Conservation (phyloP, 2,113 vertebrate genomes). For the Castor canadensis region DNA sequence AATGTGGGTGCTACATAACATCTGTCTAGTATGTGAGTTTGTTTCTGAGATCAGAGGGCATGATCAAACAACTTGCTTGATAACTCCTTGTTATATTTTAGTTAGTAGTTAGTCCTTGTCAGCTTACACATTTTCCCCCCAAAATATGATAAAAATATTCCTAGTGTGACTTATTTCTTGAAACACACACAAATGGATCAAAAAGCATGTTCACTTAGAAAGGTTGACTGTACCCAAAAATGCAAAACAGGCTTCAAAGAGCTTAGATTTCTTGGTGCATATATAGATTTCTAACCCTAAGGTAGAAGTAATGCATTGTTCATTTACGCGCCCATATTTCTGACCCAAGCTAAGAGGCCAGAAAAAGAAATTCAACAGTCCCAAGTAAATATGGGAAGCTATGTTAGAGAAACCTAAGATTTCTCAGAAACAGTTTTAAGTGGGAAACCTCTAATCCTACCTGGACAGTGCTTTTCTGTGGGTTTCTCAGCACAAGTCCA, state of each 20-base stretch:
- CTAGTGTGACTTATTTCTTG: conserved; percentile 47
- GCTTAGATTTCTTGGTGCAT: not conserved
- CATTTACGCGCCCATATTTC: conserved; percentile 8
- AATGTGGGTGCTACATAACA: not conserved
- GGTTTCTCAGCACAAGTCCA: conserved; percentile 70
- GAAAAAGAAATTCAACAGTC: conserved; percentile 65
- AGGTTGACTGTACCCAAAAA: conserved; percentile 50
- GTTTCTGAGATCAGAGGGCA: conserved; percentile 3
- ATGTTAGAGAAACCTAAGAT: conserved; percentile 37
- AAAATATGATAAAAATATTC: conserved; percentile 25
- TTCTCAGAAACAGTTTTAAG: conserved; percentile 60
- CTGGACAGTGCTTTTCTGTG: conserved; percentile 48
- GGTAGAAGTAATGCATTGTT: conserved; percentile 1
- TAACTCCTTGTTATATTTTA: too few species aligned
- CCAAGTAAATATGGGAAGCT: conserved; percentile 69
- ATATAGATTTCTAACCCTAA: not conserved
- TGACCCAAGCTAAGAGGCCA: conserved; percentile 51
- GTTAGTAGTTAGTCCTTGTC: not conserved
- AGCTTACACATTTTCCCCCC: conserved; percentile 42
- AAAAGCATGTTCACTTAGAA: conserved; percentile 66
- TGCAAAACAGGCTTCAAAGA: conserved; percentile 41
- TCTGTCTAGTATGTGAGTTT: not conserved
- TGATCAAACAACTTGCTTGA: not conserved
- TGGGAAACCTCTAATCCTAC: conserved; percentile 28
- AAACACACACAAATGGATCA: conserved; percentile 10